Base-by-base conservation (phyloP, 2,888 invertebrate genomes). In the Colletes collaris region DNA sequence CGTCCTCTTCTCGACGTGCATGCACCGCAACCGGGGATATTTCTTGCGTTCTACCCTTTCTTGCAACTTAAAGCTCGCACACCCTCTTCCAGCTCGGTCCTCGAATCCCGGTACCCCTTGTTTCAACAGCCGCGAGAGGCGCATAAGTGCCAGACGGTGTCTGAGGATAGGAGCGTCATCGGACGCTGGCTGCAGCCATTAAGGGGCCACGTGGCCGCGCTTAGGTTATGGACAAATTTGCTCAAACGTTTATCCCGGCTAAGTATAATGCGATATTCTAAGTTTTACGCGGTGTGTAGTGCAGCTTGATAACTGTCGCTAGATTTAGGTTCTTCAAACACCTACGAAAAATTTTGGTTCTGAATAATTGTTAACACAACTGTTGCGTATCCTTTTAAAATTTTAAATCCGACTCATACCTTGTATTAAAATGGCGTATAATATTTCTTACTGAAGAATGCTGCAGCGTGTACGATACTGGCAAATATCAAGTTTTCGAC, bases 91-190 rank as follows among this genome's bases (percentile, higher is more conserved):
- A 44, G 59, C 60, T 64, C 62, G 50, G 37, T 49, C 75, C 62
- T 71, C 72, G 78, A 79, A 81, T 71, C 75, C 40, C 63, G 76
- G 74, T 72, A 68, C 71, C 65, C 59, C 81, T 80, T 69, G 75
- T 76, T 76, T 63, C 77, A 62, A 78, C 75, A 65, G 53, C 52
- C 72, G 44, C 52, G 10, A 19, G 55, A 78, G 67, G 58, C 63
- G 52, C 65, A 46, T 16, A 66, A 68, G 64, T 72, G 71, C 70
- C 53, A 49, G 77, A 27, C 59, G 64, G 59, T 68, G 73, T 52
- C 63, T 58, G 40, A 67, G 16, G 59, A 68, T 35, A 64, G 46
- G 56, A 58, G 46, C 46, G 37, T 55, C 46, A 62, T 19, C 49
- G 75, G 69, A 70, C 59, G 49, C 46, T 16, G 46, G 40, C 63